A percentile compares a stretch with the other conserved stretches of the same genome.
phyloP scores from a whole-genome alignment of 2,888 invertebrate species.

The Drosophila villosipedis region DNA sequence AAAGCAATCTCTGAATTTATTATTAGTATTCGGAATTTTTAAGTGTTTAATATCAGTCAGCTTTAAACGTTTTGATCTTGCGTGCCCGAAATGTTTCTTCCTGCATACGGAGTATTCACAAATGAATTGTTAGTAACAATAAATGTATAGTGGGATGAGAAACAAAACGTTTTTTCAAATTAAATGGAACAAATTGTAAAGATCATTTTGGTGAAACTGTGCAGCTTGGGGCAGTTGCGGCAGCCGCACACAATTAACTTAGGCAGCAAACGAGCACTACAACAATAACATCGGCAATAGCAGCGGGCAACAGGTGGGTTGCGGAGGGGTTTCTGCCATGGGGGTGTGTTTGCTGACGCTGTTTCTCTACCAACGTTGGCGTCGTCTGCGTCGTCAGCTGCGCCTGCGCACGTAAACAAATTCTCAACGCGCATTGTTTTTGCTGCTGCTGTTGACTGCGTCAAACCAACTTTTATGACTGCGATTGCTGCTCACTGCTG shows the following conservation, averaged over 20 bases:
- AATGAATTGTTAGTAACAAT: background rate
- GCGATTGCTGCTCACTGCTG: slow-evolving; percentile 14
- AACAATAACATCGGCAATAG: slow-evolving; percentile 33
- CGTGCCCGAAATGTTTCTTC: background rate
- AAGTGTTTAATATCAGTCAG: background rate
- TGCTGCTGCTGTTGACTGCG: slow-evolving; percentile 21
- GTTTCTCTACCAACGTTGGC: slow-evolving; percentile 14
- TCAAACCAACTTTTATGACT: slow-evolving; percentile 35
- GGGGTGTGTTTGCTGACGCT: slow-evolving; percentile 20
- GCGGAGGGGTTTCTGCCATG: slow-evolving; percentile 16
- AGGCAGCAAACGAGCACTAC: slow-evolving; percentile 75
- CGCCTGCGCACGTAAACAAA: slow-evolving; percentile 77
- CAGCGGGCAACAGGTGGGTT: slow-evolving; percentile 17
- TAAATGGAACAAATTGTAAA: background rate
- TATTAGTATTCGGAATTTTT: background rate
- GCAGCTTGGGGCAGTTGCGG: slow-evolving; percentile 52
- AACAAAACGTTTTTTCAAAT: background rate
- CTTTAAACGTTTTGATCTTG: background rate
- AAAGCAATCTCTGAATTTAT: background rate
- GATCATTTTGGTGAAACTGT: slow-evolving; percentile 48
- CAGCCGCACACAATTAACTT: slow-evolving; percentile 74
- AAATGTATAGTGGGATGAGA: background rate
- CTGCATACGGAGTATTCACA: background rate
- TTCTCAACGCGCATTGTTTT: slow-evolving; percentile 70
- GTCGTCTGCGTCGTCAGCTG: slow-evolving; percentile 38